These are phyloP conservation scores for Coccyzus lansbergi DNA, from an alignment of 2,797 vertebrate species.

Conservation along the genomic window DNA sequence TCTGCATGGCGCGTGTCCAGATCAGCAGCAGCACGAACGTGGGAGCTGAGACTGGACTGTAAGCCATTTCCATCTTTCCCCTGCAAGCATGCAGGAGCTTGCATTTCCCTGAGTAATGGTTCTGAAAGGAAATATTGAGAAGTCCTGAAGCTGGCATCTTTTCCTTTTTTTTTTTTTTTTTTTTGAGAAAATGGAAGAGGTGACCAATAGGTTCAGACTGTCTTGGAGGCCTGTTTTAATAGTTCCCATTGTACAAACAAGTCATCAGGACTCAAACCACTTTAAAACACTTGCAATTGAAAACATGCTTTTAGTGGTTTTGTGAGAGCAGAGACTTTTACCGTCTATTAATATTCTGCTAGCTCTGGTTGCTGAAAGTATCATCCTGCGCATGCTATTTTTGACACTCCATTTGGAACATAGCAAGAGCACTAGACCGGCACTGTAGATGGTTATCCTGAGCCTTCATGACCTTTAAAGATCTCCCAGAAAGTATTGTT, in stretches of 20 bases:
- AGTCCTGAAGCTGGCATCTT: not conserved
- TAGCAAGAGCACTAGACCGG: not conserved
- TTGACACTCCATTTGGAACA: slow-evolving; percentile 63
- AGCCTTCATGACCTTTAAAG: not conserved
- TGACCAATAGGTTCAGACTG: slow-evolving; percentile 33
- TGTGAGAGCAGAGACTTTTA: slow-evolving; percentile 64
- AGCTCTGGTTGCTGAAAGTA: slow-evolving; percentile 73
- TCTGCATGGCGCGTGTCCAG: not conserved
- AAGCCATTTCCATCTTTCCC: not conserved
- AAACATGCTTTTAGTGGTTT: slow-evolving; percentile 79
- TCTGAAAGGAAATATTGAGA: not conserved
- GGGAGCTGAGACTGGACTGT: not conserved
- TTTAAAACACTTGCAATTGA: slow-evolving; percentile 74
- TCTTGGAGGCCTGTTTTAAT: slow-evolving; percentile 65
- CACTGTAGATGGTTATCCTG: slow-evolving; percentile 3
- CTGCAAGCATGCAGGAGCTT: not conserved
- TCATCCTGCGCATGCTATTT: slow-evolving; percentile 69
- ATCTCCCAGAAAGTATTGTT: slow-evolving; percentile 41
- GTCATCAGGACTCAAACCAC: slow-evolving; percentile 76
- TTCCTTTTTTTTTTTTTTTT: not conserved
- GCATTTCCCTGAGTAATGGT: not conserved
- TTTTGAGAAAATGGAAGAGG: slow-evolving; percentile 42
- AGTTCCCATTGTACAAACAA: slow-evolving; percentile 79
- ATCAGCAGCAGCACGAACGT: not conserved
- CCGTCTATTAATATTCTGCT: slow-evolving; percentile 74